phyloP scores from a whole-genome alignment of 2,888 invertebrate genomes.

The Phalangium opilio region DNA sequence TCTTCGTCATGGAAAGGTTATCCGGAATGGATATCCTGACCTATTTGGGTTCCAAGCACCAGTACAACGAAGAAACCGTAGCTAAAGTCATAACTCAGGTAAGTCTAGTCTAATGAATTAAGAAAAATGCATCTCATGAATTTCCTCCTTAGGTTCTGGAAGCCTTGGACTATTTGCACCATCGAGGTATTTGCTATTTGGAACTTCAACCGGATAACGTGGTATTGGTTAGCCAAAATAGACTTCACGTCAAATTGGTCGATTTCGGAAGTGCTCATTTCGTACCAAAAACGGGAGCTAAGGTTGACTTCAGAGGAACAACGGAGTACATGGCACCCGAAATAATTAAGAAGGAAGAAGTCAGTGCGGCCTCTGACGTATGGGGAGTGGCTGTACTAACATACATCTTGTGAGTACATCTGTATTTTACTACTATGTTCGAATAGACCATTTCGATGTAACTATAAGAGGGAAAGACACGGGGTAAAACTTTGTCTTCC shows the following conservation, averaged over 20 bases:
- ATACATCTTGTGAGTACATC: conserved; percentile 54
- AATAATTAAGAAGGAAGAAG: conserved; percentile 67
- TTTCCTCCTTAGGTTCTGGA: conserved; percentile 46
- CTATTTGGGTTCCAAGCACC: conserved; percentile 70
- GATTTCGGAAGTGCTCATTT: conserved; percentile 78
- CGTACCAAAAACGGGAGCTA: conserved; percentile 60
- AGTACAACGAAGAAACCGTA: conserved; percentile 84
- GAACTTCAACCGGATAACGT: conserved; percentile 90
- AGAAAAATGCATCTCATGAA: too few species aligned
- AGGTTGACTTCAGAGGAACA: conserved; percentile 46
- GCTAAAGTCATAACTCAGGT: conserved; percentile 68
- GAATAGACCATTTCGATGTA: too few species aligned
- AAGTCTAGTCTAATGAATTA: conserved; percentile 2
- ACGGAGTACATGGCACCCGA: conserved; percentile 71
- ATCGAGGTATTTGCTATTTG: conserved; percentile 75
- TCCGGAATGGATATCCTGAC: conserved; percentile 84
- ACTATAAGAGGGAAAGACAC: too few species aligned
- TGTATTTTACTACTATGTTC: too few species aligned
- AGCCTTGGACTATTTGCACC: conserved; percentile 84
- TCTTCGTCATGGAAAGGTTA: conserved; percentile 33
- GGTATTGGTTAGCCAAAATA: conserved; percentile 56
- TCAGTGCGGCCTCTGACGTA: conserved; percentile 80
- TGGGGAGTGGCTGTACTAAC: conserved; percentile 88
- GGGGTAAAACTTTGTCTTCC: too few species aligned
- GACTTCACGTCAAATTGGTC: conserved; percentile 55